Evolutionary conservation across 2,888 invertebrate species (phyloP).

Genomic region (Aspidiotus rigidus): DNA sequence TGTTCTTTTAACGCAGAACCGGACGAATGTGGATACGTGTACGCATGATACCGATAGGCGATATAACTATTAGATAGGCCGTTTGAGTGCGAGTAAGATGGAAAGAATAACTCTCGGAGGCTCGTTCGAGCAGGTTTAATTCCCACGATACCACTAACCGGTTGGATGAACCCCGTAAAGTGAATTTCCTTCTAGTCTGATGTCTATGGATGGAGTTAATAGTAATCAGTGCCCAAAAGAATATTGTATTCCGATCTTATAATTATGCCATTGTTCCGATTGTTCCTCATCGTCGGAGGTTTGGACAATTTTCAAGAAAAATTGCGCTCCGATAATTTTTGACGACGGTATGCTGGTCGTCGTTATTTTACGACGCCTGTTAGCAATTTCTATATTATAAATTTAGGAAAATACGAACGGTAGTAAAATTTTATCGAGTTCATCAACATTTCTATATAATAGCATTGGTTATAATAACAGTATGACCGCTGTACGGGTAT

Average conservation of each 20-base stretch:
- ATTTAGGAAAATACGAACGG: no score
- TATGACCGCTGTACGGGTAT: no score
- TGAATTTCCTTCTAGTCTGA: conserved; percentile 26
- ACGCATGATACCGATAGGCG: conserved; percentile 31
- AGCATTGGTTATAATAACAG: no score
- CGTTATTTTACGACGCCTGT: no score
- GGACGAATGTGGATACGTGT: conserved; percentile 27
- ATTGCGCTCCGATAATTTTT: no score
- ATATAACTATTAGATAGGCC: conserved; percentile 25
- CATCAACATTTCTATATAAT: no score
- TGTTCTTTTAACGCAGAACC: conserved; percentile 30
- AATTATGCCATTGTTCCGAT: neutral
- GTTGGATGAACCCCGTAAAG: conserved; percentile 32
- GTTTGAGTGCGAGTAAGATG: conserved; percentile 20
- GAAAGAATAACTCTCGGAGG: conserved; percentile 16
- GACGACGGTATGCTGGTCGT: no score
- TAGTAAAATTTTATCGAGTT: no score
- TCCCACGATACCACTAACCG: conserved; percentile 32
- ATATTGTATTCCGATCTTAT: neutral
- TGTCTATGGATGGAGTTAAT: neutral
- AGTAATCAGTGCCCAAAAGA: conserved; percentile 1
- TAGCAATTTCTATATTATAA: no score
- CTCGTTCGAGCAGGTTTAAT: conserved; percentile 27
- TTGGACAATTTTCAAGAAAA: no score
- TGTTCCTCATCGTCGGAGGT: neutral